Evolutionary conservation across 2,113 vertebrate species (phyloP).

Genomic region (Heterotis niloticus): DNA sequence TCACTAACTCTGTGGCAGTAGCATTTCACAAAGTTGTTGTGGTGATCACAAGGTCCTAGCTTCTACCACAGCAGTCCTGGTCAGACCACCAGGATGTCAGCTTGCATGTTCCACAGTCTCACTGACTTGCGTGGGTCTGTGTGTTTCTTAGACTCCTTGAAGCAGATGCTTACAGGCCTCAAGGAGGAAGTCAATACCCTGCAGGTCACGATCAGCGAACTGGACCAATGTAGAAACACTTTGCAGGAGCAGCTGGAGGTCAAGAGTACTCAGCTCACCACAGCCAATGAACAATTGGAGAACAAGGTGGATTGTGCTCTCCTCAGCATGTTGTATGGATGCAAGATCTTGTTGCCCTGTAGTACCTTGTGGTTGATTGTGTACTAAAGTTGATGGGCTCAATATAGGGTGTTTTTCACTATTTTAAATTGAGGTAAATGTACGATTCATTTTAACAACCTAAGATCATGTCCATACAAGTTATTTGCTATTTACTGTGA

Average conservation of each 20-base stretch:
- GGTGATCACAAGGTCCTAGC: too few species aligned
- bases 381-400: too few species aligned
- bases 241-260: constrained; percentile 67
- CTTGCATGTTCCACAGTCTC: background rate
- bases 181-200: constrained; percentile 63
- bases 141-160: constrained; percentile 58
- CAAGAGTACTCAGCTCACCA: constrained; percentile 58
- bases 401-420: too few species aligned
- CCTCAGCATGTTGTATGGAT: background rate
- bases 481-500: background rate
- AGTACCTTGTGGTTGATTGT: too few species aligned
- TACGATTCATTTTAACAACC: background rate
- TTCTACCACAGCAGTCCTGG: too few species aligned
- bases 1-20: background rate
- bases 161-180: constrained; percentile 55
- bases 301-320: constrained; percentile 39
- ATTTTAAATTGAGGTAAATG: too few species aligned
- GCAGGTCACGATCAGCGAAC: constrained; percentile 55
- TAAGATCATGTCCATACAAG: background rate
- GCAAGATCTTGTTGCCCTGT: background rate
- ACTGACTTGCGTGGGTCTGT: background rate
- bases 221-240: constrained; percentile 60
- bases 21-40: background rate
- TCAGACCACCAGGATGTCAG: background rate
- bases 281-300: constrained; percentile 60